A percentile compares a stretch with the other conserved stretches of the same genome.
Conservation (phyloP, 2,888 invertebrate species). For the Zelleria hepariella region DNA sequence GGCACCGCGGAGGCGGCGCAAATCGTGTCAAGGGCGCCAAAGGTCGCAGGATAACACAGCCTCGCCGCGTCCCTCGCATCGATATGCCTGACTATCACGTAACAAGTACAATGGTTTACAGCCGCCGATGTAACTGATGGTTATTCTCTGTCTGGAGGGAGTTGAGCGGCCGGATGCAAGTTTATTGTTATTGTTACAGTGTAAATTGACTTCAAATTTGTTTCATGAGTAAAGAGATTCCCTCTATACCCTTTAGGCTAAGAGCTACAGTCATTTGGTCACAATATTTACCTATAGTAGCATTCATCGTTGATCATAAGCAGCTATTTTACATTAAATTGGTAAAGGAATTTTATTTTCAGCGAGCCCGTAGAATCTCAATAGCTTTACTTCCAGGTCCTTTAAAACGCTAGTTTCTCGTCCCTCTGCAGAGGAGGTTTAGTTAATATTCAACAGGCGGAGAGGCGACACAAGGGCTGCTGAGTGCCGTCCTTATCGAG, state of each 20-base stretch:
- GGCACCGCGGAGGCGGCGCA: not conserved
- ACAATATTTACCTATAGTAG: no score
- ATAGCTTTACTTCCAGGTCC: not conserved
- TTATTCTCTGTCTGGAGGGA: not conserved
- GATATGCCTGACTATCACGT: not conserved
- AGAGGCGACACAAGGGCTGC: not conserved
- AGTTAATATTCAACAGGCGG: not conserved
- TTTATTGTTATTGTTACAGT: not conserved
- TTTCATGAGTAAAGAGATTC: no score
- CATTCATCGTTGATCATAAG: no score
- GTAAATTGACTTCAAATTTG: not conserved
- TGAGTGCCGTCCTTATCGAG: not conserved
- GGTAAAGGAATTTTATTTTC: not conserved
- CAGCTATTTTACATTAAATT: no score
- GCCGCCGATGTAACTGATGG: not conserved
- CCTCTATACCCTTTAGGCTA: no score
- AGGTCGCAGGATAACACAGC: not conserved
- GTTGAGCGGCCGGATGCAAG: not conserved
- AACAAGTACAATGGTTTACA: not conserved
- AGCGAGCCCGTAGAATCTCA: not conserved
- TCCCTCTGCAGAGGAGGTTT: not conserved
- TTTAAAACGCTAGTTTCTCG: not conserved
- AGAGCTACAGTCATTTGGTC: no score
- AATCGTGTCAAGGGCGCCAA: slow-evolving; percentile 1
- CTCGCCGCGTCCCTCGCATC: not conserved